These are phyloP conservation scores for Charanyca ferruginea DNA, from an alignment of 2,888 invertebrate genomes.

Conservation along the genomic window DNA sequence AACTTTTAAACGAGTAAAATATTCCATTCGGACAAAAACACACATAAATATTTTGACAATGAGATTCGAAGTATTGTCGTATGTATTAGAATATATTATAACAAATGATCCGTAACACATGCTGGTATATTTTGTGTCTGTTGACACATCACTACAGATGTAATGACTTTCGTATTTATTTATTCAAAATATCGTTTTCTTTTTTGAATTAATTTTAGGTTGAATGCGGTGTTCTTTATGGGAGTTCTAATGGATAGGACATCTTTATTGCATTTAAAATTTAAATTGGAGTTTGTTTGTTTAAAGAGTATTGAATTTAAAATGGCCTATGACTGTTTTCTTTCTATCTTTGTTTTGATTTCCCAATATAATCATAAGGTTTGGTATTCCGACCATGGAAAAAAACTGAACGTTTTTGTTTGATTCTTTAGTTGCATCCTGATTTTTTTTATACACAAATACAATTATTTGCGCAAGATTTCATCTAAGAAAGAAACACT, in stretches of 20 bases:
- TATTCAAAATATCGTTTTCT: constrained; percentile 57
- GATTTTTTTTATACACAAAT: no score
- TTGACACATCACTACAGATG: constrained; percentile 67
- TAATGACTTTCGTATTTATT: constrained; percentile 61
- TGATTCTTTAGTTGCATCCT: no score
- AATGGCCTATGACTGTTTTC: constrained; percentile 20
- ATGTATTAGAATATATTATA: constrained; percentile 64
- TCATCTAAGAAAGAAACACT: no score
- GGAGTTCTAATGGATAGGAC: constrained; percentile 43
- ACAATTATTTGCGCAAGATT: no score
- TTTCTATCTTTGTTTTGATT: neutral
- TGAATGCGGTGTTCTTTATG: constrained; percentile 55
- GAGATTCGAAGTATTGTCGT: constrained; percentile 54
- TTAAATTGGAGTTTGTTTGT: constrained; percentile 43
- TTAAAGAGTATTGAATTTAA: constrained; percentile 23
- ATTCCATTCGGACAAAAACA: constrained; percentile 56
- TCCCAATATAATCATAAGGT: no score
- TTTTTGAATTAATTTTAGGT: constrained; percentile 54
- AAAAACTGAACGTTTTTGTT: no score
- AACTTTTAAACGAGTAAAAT: constrained; percentile 45
- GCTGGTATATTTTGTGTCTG: constrained; percentile 62
- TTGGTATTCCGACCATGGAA: neutral
- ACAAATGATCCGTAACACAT: constrained; percentile 56
- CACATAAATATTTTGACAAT: constrained; percentile 67
- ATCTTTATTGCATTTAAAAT: constrained; percentile 55